A percentile compares a stretch with the other conserved stretches of the same genome.
Conservation (phyloP, 2,797 vertebrate species). For the Manis pentadactyla region DNA sequence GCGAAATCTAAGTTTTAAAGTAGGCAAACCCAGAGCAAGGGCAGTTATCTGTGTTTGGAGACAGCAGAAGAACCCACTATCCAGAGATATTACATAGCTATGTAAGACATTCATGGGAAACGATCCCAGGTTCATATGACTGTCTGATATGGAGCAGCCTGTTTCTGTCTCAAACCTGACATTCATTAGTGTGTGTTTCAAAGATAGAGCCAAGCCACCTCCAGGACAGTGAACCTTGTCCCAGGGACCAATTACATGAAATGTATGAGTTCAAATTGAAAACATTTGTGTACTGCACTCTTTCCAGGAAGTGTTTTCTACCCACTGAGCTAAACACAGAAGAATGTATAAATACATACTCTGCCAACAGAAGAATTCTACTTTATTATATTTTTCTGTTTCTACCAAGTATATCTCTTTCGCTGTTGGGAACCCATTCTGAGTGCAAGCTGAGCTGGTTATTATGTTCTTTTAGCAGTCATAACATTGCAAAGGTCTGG, state of each 20-base stretch:
- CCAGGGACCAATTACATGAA: constrained; percentile 64
- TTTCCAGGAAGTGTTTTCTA: constrained; percentile 68
- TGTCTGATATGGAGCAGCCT: neutral
- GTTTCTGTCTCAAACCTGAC: constrained; percentile 64
- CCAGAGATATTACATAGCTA: neutral
- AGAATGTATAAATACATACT: constrained; percentile 70
- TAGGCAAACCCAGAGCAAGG: neutral
- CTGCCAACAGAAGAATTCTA: constrained; percentile 57
- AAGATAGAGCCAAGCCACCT: constrained; percentile 67
- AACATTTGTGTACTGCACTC: constrained; percentile 56
- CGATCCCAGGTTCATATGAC: constrained; percentile 17
- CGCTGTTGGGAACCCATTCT: constrained; percentile 37
- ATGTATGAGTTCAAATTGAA: constrained; percentile 69
- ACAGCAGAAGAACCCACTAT: neutral
- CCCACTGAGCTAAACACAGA: constrained; percentile 61
- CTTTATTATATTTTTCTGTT: constrained; percentile 65
- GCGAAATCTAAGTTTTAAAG: constrained; percentile 20
- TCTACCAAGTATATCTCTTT: constrained; percentile 49
- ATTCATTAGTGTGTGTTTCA: constrained; percentile 69
- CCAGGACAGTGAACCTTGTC: constrained; percentile 66
- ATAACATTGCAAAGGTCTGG: constrained; percentile 30
- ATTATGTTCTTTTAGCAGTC: constrained; percentile 39
- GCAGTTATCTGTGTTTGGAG: neutral
- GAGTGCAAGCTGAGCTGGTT: constrained; percentile 47
- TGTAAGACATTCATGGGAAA: constrained; percentile 42